phyloP scores from a whole-genome alignment of 2,113 vertebrate genomes.

The Smithornis capensis region DNA sequence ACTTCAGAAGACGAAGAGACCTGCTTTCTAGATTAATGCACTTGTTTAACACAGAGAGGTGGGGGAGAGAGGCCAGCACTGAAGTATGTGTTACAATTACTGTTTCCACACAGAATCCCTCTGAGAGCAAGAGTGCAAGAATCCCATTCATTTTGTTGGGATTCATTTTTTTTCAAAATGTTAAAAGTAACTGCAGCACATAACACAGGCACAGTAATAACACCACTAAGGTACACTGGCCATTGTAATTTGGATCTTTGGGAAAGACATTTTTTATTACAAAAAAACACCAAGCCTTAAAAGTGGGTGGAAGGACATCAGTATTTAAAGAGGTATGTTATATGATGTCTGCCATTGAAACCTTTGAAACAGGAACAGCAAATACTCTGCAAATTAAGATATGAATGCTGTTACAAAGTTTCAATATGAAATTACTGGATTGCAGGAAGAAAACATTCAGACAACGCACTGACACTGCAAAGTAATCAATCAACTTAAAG shows the following conservation, averaged over 20 bases:
- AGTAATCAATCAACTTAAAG: background rate
- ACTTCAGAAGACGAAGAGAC: background rate
- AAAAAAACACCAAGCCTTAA: background rate
- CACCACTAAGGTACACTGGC: background rate
- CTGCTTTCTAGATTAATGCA: background rate
- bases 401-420: background rate
- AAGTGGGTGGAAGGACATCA: background rate
- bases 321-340: background rate
- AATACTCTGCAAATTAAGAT: background rate
- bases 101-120: constrained; percentile 26
- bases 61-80: background rate
- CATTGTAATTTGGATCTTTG: background rate
- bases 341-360: background rate
- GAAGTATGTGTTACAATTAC: constrained; percentile 54
- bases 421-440: background rate
- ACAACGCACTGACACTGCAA: background rate
- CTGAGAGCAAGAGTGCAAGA: constrained; percentile 28
- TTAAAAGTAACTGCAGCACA: constrained; percentile 36
- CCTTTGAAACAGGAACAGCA: background rate
- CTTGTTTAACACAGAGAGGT: background rate
- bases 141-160: constrained; percentile 38
- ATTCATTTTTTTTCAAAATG: background rate
- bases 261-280: background rate
- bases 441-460: background rate
- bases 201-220: background rate